These are phyloP conservation scores for Conus ventricosus DNA, from an alignment of 1,140 invertebrate species.

Conservation along the genomic window DNA sequence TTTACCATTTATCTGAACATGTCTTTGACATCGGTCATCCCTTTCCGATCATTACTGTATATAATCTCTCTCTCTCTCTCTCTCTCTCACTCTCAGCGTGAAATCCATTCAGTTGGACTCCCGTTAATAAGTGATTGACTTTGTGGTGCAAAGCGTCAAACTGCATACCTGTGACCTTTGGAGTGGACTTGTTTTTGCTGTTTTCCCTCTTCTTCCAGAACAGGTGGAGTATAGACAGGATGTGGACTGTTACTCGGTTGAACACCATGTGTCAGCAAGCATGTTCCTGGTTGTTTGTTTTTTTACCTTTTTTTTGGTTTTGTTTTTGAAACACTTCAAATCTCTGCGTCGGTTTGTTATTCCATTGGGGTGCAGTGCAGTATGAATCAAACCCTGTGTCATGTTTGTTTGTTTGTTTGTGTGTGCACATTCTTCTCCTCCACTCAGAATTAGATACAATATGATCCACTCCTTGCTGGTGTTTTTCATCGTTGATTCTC, in stretches of 20 bases:
- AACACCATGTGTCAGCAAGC: neutral
- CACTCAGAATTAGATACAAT: too few species aligned
- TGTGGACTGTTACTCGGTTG: neutral
- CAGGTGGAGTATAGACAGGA: neutral
- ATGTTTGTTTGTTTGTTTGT: neutral
- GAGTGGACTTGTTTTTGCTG: neutral
- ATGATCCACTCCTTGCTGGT: too few species aligned
- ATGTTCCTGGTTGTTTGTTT: neutral
- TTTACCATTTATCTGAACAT: neutral
- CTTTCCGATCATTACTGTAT: neutral
- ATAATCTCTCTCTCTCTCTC: neutral
- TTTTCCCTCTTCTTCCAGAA: conserved; percentile 1
- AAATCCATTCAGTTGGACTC: neutral
- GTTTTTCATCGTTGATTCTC: too few species aligned
- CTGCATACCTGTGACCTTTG: neutral
- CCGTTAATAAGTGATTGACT: neutral
- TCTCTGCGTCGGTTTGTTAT: neutral
- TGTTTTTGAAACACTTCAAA: neutral
- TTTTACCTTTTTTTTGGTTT: neutral
- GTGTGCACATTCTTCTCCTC: neutral
- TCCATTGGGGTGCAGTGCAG: neutral
- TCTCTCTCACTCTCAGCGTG: neutral
- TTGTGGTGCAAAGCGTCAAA: neutral
- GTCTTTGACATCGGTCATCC: neutral
- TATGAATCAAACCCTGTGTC: neutral